Evolutionary conservation across 2,888 invertebrate species (phyloP).

Genomic region (Lottia gigantea): DNA sequence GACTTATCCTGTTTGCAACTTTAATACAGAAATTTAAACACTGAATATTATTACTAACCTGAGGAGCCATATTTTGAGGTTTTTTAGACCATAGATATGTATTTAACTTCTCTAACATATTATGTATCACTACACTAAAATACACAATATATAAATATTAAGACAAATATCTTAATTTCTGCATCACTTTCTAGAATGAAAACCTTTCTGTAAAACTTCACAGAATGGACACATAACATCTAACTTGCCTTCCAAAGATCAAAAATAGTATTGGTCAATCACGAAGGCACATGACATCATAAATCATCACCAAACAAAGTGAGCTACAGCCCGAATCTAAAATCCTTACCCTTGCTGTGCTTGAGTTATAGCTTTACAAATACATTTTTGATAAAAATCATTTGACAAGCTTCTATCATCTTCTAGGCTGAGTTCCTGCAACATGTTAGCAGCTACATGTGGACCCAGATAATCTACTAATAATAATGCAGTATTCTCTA

Average conservation of each 20-base stretch:
- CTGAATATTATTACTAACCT: constrained; percentile 38
- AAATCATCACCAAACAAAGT: too few species aligned
- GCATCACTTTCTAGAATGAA: too few species aligned
- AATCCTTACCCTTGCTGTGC: constrained; percentile 43
- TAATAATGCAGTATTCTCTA: constrained; percentile 42
- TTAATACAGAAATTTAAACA: neutral
- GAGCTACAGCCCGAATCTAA: too few species aligned
- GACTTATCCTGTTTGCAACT: too few species aligned
- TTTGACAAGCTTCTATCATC: constrained; percentile 28
- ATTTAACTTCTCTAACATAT: constrained; percentile 57
- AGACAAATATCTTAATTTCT: too few species aligned
- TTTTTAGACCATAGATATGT: constrained; percentile 60
- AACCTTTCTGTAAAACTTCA: too few species aligned
- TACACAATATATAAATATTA: constrained; percentile 4
- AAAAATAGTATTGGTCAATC: too few species aligned
- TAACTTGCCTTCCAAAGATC: too few species aligned
- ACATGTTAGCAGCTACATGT: constrained; percentile 34
- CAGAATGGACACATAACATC: too few species aligned
- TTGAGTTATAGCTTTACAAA: constrained; percentile 39
- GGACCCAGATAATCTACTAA: constrained; percentile 46
- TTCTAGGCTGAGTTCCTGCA: constrained; percentile 33
- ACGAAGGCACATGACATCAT: too few species aligned
- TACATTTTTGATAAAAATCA: constrained; percentile 43
- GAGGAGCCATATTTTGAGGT: constrained; percentile 49
- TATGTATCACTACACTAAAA: constrained; percentile 53